These are phyloP conservation scores for Tenthredo scrophulariae DNA, from an alignment of 2,888 invertebrate genomes.

Conservation along the genomic window DNA sequence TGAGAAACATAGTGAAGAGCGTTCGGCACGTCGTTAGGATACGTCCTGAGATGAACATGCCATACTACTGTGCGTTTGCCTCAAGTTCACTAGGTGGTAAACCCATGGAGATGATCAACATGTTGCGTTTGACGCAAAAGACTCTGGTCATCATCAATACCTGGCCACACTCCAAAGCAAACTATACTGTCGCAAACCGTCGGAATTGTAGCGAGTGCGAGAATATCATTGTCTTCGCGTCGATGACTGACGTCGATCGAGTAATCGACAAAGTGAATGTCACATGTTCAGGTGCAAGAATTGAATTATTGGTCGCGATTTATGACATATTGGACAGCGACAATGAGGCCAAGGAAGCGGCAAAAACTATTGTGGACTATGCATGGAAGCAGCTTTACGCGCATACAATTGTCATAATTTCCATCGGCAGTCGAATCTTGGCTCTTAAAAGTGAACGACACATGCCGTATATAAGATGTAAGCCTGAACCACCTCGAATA, in stretches of 20 bases:
- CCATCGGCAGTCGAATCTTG: background rate
- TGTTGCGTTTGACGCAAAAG: background rate
- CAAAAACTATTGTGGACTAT: constrained; percentile 4
- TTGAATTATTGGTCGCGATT: background rate
- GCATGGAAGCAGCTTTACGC: background rate
- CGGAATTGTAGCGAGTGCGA: background rate
- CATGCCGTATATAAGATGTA: background rate
- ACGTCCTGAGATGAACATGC: background rate
- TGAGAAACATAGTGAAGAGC: background rate
- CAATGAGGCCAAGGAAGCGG: background rate
- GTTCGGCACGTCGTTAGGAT: background rate
- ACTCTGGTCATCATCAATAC: background rate
- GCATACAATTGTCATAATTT: background rate
- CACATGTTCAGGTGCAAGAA: background rate
- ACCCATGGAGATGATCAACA: constrained; percentile 1
- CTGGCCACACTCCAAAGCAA: background rate
- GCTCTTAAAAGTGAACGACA: background rate
- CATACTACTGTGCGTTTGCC: background rate
- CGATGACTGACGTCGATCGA: background rate
- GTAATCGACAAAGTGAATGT: background rate
- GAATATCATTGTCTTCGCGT: background rate
- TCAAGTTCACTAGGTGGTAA: background rate
- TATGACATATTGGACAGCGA: background rate
- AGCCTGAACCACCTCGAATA: constrained; percentile 8
- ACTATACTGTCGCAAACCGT: background rate